Base-by-base conservation (phyloP, 2,888 invertebrate genomes). In the Epirrhoe tristata region DNA sequence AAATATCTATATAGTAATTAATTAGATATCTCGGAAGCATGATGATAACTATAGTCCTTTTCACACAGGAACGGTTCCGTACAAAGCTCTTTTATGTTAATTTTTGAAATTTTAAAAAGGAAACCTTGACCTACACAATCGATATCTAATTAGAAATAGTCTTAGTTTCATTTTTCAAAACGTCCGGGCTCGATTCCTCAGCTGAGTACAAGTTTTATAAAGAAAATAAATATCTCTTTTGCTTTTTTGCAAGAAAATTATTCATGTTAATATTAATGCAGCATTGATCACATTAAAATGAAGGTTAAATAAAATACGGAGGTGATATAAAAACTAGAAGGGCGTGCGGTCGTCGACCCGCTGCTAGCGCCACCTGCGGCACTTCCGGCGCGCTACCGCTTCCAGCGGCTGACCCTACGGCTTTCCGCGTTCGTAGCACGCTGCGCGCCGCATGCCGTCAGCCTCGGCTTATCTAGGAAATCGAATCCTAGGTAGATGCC, bases 321-420 rank as follows among this genome's bases (percentile, higher is more conserved):
- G 70, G 71, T 74, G 75, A 77, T 24, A 24, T 24, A 75, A 75
- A 76, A 76, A 67, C 65, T 72, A 78, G 78, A 82, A 80, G 79
- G 80, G 78, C 76, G 69, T 68, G 76, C 81, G 84, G 82, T 83
- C 85, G 81, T 71, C 81, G 85, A 83, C 84, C 86, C 71, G 74
- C 66, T 63, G 74, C 66, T 63, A 72, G 69, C 72, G 67, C 62
- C 77, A 71, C 74, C 63, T 58, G 63, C 74, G 63, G 64, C 67
- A 68, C 74, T 77, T 76, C 82, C 78, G 79, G 70, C 70, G 54
- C 66, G 66, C 74, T 79, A 68, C 81, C 81, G 79, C 81, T 81
- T 80, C 79, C 78, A 78, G 61, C 36, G 55, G 74, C 69, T 77
- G 76, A 79, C 77, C 77, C 74, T 74, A 74, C 55, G 55, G 63